A percentile compares a stretch with the other conserved stretches of the same genome.
Conservation (phyloP, 2,888 invertebrate genomes). For the Fissipunctia ypsillon region DNA sequence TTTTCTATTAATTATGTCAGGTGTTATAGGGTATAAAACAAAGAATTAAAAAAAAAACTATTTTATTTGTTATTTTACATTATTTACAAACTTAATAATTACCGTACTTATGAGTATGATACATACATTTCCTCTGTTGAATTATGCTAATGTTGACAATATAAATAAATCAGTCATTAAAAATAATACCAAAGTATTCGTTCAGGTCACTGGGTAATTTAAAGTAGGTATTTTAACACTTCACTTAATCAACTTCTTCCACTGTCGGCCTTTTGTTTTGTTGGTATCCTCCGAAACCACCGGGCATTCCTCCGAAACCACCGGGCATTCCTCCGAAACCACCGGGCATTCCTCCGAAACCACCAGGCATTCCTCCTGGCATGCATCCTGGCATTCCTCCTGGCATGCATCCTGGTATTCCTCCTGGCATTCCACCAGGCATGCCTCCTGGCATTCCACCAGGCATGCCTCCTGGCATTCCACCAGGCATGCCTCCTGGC, state of each 20-base stretch:
- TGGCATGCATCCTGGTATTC: too few relatives aligned
- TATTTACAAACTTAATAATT: slow-evolving; percentile 9
- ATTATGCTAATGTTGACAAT: slow-evolving; percentile 11
- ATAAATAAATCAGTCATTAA: slow-evolving; percentile 27
- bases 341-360: too few relatives aligned
- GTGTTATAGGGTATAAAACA: too few relatives aligned
- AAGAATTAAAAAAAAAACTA: neutral
- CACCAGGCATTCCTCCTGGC: neutral
- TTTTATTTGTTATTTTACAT: slow-evolving; percentile 1
- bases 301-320: slow-evolving; percentile 20
- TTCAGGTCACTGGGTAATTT: neutral
- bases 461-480: slow-evolving; percentile 39
- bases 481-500: neutral
- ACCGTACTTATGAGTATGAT: too few relatives aligned
- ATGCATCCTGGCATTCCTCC: neutral
- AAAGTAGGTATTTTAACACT: neutral
- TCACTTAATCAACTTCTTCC: slow-evolving; percentile 79
- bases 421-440: neutral
- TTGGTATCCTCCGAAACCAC: slow-evolving; percentile 52
- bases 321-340: slow-evolving; percentile 23
- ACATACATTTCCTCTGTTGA: slow-evolving; percentile 27
- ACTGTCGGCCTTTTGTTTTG: slow-evolving; percentile 77
- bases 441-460: slow-evolving; percentile 2
- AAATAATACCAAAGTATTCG: neutral
- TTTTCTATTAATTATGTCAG: too few relatives aligned